Evolutionary conservation across 2,888 invertebrate genomes (phyloP), one percentile per base, ranked within the genome.

Genomic region (Halictus ligatus): DNA sequence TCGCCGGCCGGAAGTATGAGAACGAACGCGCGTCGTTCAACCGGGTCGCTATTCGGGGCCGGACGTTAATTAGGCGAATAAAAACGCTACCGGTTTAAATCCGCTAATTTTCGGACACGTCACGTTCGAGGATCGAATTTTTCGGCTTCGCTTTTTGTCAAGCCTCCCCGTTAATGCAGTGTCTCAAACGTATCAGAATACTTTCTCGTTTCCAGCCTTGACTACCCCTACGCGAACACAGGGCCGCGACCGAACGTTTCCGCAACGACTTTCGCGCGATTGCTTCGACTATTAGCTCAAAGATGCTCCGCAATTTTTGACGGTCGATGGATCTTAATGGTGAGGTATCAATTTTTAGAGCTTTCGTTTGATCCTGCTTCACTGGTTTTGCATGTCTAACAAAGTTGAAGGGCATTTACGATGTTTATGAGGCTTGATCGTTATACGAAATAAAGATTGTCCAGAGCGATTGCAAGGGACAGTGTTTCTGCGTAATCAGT

Each of bases 31-130:
- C 25, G 60, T 54, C 15, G 15, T 29, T 7, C 29, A 15, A 2
- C 5, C 5, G 5, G 25, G 60, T 4, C 6, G 6, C 35, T 15
- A 7, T 13, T 21, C n/a, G 25, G 18, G 46, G 58, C 25, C 54
- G 84, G 40, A 21, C 75, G 76, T 79, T 76, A 79, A 79, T 79
- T 85, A 84, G 79, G 25, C 60, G 67, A 64, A 73, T 73, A 78
- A 79, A 79, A 84, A 77, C 54, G 69, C 18, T 43, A 29, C 13
- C 69, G 35, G 72, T 85, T 29, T 69, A 81, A 80, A 60, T 15
- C 79, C 25, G 79, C 81, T 85, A 77, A 77, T 85, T 86, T 76
- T 25, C 71, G 73, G 67, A 75, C 48, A 64, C 69, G 15, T 40
- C 7, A 18, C 60, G 72, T 40, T 50, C 74, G 58, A 74, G 43